Base-by-base conservation (phyloP, 2,888 invertebrate species). In the Corbicula japonica region DNA sequence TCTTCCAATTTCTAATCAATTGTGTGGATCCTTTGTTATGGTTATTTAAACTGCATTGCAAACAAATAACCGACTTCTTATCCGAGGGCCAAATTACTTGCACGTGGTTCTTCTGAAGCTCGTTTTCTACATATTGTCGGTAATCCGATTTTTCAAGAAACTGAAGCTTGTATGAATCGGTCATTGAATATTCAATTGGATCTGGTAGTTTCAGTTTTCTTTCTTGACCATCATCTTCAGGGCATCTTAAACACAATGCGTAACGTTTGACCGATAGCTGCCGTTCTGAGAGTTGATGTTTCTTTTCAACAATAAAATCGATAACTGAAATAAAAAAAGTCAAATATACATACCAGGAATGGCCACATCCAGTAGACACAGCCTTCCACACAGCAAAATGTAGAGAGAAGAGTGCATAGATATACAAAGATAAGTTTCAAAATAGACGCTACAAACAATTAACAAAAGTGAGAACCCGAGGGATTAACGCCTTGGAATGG, bases 181-280 rank as follows among this genome's bases (percentile, higher is more conserved):
- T 5, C 18, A 12, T 12, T 18, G 48, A 48, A 5, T n/a, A 6
- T 6, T 48, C 48, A 48, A 48, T 18, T 23, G 48, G 48, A n/a
- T 48, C n/a, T 12, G 48, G 48, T n/a, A 18, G n/a, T 18, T 48
- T 48, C 5, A 48, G n/a, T 12, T 12, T n/a, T 48, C 48, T 48
- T 48, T 48, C 48, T 12, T 48, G 18, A n/a, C n/a, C n/a, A 48
- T 48, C 48, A n/a, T n/a, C n/a, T 48, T 48, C 48, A 48, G 48
- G 8, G 18, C 48, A 18, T 23, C 21, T 48, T n/a, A 48, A 23
- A 5, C 8, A n/a, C 21, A n/a, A n/a, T 18, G 18, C n/a, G 48
- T 48, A 48, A 18, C 48, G 21, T 6, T n/a, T 48, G 5, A 18
- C 48, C 21, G 4, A 48, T 18, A n/a, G n/a, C 21, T 5, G 12